A percentile compares a stretch with the other conserved stretches of the same genome.
Evolutionary conservation across 1,140 invertebrate genomes (phyloP).

Genomic region (Magallana ariakensis): DNA sequence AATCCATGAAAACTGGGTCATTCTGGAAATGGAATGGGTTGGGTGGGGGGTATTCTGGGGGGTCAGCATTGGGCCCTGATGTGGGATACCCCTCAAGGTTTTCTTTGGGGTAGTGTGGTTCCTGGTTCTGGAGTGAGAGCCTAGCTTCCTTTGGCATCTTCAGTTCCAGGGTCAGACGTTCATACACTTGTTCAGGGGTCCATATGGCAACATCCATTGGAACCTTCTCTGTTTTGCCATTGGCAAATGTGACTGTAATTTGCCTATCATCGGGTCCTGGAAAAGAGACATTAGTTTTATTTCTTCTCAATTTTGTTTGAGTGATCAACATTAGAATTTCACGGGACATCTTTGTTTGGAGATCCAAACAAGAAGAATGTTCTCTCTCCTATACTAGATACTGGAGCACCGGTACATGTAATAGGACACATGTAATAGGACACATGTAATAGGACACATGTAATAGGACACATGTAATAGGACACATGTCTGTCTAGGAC

Average conservation of each 20-base stretch:
- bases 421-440: too few species aligned
- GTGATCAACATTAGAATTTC: too few species aligned
- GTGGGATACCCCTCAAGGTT: constrained; percentile 70
- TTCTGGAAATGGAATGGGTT: constrained; percentile 51
- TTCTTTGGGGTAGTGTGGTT: constrained; percentile 69
- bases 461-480: too few species aligned
- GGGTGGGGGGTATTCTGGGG: constrained; percentile 55
- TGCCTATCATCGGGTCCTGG: constrained; percentile 66
- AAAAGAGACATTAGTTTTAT: not conserved
- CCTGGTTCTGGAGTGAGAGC: constrained; percentile 62
- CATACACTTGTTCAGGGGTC: constrained; percentile 70
- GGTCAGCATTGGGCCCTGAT: constrained; percentile 59
- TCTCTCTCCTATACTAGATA: too few species aligned
- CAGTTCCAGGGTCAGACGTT: constrained; percentile 70
- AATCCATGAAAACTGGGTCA: constrained; percentile 49
- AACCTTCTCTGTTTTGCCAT: constrained; percentile 71
- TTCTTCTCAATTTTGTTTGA: too few species aligned
- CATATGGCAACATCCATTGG: constrained; percentile 67
- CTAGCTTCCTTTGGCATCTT: constrained; percentile 72
- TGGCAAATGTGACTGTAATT: constrained; percentile 73
- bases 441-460: too few species aligned
- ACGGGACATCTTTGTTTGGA: too few species aligned
- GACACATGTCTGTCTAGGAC: too few species aligned
- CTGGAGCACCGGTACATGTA: too few species aligned
- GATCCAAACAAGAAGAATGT: too few species aligned